Base-by-base conservation (phyloP, 2,797 vertebrate species). In the Diplodus puntazzo region DNA sequence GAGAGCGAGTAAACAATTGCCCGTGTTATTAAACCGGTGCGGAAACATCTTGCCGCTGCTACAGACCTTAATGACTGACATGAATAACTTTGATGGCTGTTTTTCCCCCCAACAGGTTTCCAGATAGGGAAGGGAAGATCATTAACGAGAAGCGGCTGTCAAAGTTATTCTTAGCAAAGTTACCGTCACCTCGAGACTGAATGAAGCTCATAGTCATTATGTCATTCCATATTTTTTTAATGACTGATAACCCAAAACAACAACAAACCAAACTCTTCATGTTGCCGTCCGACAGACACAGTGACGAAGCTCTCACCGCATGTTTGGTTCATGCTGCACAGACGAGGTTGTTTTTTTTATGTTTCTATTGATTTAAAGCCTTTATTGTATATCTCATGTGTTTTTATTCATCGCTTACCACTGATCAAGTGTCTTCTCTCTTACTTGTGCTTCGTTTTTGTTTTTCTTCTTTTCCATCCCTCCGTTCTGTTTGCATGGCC, bases 401-500 rank as follows among this genome's bases (percentile, higher is more conserved):
- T 93, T 81, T 93, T 81, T 80, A 63, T 82, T 87, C 82, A 89
- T 92, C 82, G 53, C 74, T 89, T 83, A 74, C 65, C 34, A 87
- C 75, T 89, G 77, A 89, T 89, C 66, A 73, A 84, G 65, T 88
- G 80, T 90, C 76, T 81, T 69, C 68, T 91, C 77, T 88, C 87
- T 94, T 77, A 90, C 83, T 81, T 87, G 76, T 87, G 81, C 87
- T 84, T 90, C 62, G 69, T 90, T 90, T 92, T 88, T 90, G 81
- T 93, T 89, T 85, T 92, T 89, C 75, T 91, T 90, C 78, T 91
- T 92, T 86, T 85, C 85, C 87, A 86, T 90, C 79, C 84, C 79
- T 85, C 85, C 76, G 71, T 93, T 95, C 87, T 95, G 93, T 95
- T 95, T 96, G 95, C 95, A 95, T 96, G 95, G 79, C 79, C 87